Conservation (phyloP, 2,888 invertebrate species). For the Scelioninae gen. 1 region DNA sequence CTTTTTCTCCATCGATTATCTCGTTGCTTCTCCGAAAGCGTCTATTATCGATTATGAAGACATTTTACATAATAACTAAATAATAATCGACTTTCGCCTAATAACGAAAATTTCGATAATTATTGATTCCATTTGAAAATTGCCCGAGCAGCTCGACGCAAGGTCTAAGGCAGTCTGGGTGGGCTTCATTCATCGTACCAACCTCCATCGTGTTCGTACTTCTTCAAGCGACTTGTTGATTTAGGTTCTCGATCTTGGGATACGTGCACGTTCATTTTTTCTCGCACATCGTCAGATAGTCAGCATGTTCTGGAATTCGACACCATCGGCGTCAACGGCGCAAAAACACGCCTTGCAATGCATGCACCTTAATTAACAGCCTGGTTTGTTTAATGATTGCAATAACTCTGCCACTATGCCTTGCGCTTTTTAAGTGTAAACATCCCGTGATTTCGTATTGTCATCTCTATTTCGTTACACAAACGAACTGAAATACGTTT, state of each 20-base stretch:
- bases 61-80: conserved; percentile 16
- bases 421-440: conserved; percentile 48
- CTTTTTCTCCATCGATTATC: too few species aligned
- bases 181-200: conserved; percentile 73
- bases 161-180: conserved; percentile 71
- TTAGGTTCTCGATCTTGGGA: conserved; percentile 73
- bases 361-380: conserved; percentile 62
- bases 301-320: conserved; percentile 64
- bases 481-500: too few species aligned
- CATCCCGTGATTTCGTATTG: conserved; percentile 32
- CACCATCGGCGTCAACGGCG: conserved; percentile 57
- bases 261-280: conserved; percentile 65
- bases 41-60: conserved; percentile 10
- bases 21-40: background rate
- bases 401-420: conserved; percentile 50
- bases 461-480: conserved; percentile 36
- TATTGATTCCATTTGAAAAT: conserved; percentile 70
- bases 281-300: conserved; percentile 59
- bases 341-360: conserved; percentile 57
- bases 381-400: conserved; percentile 74
- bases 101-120: conserved; percentile 33
- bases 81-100: conserved; percentile 13
- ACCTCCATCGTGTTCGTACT: conserved; percentile 62
- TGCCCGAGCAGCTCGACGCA: conserved; percentile 62
- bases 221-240: conserved; percentile 73